These are phyloP conservation scores for Scortum barcoo DNA, from an alignment of 2,113 vertebrate genomes.

Conservation along the genomic window DNA sequence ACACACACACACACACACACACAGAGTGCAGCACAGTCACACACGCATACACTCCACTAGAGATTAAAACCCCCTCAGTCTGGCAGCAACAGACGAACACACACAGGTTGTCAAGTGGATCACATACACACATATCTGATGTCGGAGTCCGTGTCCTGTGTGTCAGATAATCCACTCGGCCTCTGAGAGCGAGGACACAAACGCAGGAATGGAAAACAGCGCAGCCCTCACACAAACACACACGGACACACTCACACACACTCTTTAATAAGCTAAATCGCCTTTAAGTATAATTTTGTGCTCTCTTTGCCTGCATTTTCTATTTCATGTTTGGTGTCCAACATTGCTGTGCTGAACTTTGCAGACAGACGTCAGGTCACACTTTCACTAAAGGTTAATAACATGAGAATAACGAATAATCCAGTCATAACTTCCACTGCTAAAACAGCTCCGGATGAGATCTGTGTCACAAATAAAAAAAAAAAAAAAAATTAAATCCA, in stretches of 20 bases:
- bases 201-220: constrained; percentile 6
- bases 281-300: background rate
- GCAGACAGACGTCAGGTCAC: background rate
- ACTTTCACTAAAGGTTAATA: background rate
- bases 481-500: too few relatives aligned
- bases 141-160: background rate
- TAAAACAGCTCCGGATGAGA: background rate
- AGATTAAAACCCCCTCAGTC: constrained; percentile 47
- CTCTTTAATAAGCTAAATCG: background rate
- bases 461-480: background rate
- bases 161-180: constrained; percentile 34
- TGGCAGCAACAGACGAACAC: constrained; percentile 49
- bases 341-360: background rate
- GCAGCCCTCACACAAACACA: background rate
- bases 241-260: background rate
- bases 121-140: constrained; percentile 45
- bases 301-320: background rate
- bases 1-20: background rate
- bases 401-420: background rate
- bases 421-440: background rate
- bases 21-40: too few relatives aligned
- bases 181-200: constrained; percentile 10
- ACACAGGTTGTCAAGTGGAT: constrained; percentile 57
- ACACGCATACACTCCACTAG: constrained; percentile 20
- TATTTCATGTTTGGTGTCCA: background rate